Evolutionary conservation across 2,797 vertebrate species (phyloP).

Genomic region (Eulemur rubriventer): DNA sequence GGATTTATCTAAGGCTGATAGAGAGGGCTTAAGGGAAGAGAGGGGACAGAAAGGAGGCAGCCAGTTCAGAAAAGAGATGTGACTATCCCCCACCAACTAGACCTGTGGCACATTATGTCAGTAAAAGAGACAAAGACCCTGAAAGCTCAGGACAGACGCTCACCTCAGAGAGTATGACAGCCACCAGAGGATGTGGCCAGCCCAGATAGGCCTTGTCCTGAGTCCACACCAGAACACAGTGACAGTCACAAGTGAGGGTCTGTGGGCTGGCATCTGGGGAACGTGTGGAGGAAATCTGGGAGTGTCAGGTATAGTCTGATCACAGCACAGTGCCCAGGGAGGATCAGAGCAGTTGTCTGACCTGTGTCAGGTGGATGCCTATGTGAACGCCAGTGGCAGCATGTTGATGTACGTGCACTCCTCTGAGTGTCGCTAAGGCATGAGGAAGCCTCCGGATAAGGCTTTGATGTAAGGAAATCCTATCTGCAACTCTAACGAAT

Average conservation of each 20-base stretch:
- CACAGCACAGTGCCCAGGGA: neutral
- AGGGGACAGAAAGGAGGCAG: neutral
- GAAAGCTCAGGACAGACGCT: neutral
- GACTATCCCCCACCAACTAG: neutral
- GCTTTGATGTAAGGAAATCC: neutral
- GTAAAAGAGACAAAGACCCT: neutral
- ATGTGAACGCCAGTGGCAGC: neutral
- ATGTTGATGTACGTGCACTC: neutral
- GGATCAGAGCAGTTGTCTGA: neutral
- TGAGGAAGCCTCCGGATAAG: neutral
- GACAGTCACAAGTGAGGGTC: neutral
- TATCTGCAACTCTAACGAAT: neutral
- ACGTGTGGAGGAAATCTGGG: neutral
- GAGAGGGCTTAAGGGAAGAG: neutral
- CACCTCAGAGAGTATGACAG: neutral
- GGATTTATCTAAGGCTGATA: conserved; percentile 1
- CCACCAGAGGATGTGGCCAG: neutral
- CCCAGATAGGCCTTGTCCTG: neutral
- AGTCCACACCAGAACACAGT: neutral
- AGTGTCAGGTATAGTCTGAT: neutral
- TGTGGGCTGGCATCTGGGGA: neutral
- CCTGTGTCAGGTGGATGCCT: neutral
- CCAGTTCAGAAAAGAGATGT: neutral
- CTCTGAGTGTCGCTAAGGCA: neutral
- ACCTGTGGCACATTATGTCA: neutral